Percentiles rank a stretch among this genome's conserved stretches.
phyloP scores from a whole-genome alignment of 1,140 invertebrate genomes.

The Nylanderia fulva region DNA sequence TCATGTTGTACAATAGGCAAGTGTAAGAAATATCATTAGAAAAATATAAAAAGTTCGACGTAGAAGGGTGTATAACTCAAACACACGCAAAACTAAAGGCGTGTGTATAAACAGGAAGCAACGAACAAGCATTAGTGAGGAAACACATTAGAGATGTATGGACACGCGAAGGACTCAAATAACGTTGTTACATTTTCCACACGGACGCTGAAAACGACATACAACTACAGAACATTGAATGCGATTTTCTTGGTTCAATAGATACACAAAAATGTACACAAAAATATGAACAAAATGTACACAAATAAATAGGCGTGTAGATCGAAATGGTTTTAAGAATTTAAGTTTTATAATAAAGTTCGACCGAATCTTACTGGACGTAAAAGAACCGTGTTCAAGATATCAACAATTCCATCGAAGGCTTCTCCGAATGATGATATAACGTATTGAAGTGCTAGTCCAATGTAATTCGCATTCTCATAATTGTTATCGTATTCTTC shows the following conservation, averaged over 20 bases:
- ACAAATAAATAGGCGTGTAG: no score
- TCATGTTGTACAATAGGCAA: not conserved
- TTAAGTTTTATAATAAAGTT: not conserved
- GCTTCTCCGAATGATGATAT: slow-evolving; percentile 79
- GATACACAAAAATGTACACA: no score
- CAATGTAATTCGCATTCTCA: slow-evolving; percentile 76
- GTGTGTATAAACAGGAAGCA: slow-evolving; percentile 19
- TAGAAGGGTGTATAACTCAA: slow-evolving; percentile 48
- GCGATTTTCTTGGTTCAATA: not conserved
- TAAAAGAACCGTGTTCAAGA: slow-evolving; percentile 74
- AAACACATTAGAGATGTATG: not conserved
- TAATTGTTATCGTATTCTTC: slow-evolving; percentile 74
- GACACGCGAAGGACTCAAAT: slow-evolving; percentile 56
- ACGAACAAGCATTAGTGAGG: not conserved
- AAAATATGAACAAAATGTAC: no score
- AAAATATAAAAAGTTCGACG: slow-evolving; percentile 34
- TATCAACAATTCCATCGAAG: slow-evolving; percentile 73
- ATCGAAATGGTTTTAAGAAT: no score
- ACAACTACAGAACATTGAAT: slow-evolving; percentile 66
- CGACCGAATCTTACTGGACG: slow-evolving; percentile 75
- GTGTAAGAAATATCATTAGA: slow-evolving; percentile 16
- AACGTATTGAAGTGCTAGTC: slow-evolving; percentile 75
- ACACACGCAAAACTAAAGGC: slow-evolving; percentile 54
- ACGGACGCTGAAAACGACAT: slow-evolving; percentile 74
- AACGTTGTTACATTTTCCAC: slow-evolving; percentile 74